Evolutionary conservation across 1,140 invertebrate genomes (phyloP), one percentile per base, ranked within the genome.

Genomic region (Drosophila insularis): DNA sequence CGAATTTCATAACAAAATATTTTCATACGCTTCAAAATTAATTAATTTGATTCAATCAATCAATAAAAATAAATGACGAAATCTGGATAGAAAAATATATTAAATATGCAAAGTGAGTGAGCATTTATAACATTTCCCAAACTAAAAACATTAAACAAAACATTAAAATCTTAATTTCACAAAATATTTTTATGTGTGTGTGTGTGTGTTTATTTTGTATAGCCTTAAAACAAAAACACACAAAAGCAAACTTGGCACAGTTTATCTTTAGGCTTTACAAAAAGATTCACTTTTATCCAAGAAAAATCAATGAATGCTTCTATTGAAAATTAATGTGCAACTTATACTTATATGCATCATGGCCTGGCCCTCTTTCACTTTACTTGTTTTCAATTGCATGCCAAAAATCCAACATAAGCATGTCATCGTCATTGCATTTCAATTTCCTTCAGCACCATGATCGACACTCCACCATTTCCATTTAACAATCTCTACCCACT

Each of bases 381-480:
- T 43, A 35, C 50, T 43, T 68, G 58, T 66, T 77, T 77, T 77
- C 74, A 77, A 77, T 77, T 71, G 74, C 61, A 59, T 53, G 19
- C 62, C 56, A 61, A 77, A 77, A 77, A 77, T 66, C 74, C 74
- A 40, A 58, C 68, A 68, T 59, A 77, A 77, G 74, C 67, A 77
- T 71, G 67, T 77, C 61, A 63, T 62, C 67, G 70, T 66, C 62
- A 54, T 35, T 58, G 74, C 77, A 67, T 77, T 76, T 77, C 74
- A 77, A 77, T 77, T 77, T 77, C 56, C 67, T 59, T 63, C 40
- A 60, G 43, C 76, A 35, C 63, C 65, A 53, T 75, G 66, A 50
- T 63, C 65, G 58, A 76, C 63, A 75, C 68, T 56, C 56, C 54
- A 55, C 50, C 17, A 54, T 58, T 58, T 58, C 37, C 60, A 23